Base-by-base conservation (phyloP, 2,797 vertebrate genomes). In the Tenualosa thibaudeaui region DNA sequence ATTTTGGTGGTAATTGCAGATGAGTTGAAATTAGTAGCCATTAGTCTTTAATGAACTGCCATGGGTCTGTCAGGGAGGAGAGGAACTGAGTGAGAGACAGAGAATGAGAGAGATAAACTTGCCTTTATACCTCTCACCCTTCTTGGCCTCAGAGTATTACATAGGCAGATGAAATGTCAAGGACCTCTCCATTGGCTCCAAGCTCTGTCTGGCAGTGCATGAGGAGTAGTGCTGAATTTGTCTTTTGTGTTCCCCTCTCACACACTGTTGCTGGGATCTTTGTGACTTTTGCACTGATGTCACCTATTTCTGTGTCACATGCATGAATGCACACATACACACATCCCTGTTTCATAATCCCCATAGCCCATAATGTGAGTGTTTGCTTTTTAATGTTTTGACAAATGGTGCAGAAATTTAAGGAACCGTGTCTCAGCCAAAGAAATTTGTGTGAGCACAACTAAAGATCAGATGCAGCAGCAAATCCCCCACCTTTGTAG, bases 31-130 rank as follows among this genome's bases (percentile, higher is more conserved):
- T 78, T 49, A 58, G 82, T 86, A 81, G 89, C 87, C 88, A 75
- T 93, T 90, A 90, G 87, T 88, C 65, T 86, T 90, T 92, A 91
- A 92, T 90, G 85, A 91, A 87, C 50, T 87, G 87, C 54, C 65
- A 84, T 85, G 24, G 86, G 87, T 81, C 81, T 85, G 75, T 82
- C 85, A 89, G 81, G 24, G 40, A 2, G 68, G 51, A 24, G 81
- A 81, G 60, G 75, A 54, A 71, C 49, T 54, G 37, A 84, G 56
- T 24, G 65, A 46, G 37, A 78, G 40, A 78, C 17, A 46, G 31
- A 71, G 12, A 17, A 2, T 13, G 26, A 68, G 62, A 68, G 1
- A 71, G 68, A 71, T 13, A 15, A 53, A 12, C 51, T 53, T 51
- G 50, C 50, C 50, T 51, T 51, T 12, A n/a, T 24, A 62, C 60